Evolutionary conservation across 1,140 invertebrate species (phyloP).

Genomic region (Bombus difficillimus): DNA sequence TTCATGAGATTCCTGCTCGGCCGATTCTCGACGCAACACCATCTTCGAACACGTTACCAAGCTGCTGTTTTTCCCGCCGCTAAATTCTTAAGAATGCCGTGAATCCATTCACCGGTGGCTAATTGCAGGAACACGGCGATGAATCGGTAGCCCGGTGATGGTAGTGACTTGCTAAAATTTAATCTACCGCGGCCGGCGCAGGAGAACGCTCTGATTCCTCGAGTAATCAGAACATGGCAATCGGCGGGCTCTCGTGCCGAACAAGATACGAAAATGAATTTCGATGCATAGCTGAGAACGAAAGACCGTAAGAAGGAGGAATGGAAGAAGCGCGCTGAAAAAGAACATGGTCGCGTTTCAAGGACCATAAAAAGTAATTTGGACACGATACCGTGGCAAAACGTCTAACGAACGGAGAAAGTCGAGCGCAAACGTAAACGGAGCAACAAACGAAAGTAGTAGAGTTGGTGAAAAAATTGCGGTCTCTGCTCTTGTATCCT

Average conservation of each 20-base stretch:
- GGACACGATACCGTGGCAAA: neutral
- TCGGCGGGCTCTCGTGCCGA: slow-evolving; percentile 52
- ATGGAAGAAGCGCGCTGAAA: too few species aligned
- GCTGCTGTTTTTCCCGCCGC: neutral
- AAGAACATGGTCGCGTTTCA: neutral
- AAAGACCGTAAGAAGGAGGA: neutral
- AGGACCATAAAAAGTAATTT: neutral
- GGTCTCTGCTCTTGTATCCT: neutral
- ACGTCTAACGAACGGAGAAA: slow-evolving; percentile 1
- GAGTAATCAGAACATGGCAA: slow-evolving; percentile 68
- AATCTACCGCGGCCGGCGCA: slow-evolving; percentile 48
- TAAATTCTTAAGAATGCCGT: slow-evolving; percentile 9
- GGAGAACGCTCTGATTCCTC: slow-evolving; percentile 67
- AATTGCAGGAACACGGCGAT: slow-evolving; percentile 46
- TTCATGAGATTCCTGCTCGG: neutral
- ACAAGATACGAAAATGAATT: slow-evolving; percentile 54
- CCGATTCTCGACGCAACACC: neutral
- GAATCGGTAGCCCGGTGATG: slow-evolving; percentile 18
- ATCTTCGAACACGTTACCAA: neutral
- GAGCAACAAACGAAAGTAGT: slow-evolving; percentile 45
- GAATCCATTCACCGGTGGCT: slow-evolving; percentile 42
- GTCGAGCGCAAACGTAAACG: slow-evolving; percentile 2
- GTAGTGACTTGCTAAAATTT: slow-evolving; percentile 59
- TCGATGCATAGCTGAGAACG: neutral
- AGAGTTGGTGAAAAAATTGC: neutral